These are phyloP conservation scores for Arnoldichthys spilopterus DNA, from an alignment of 2,797 vertebrate species.

Conservation along the genomic window DNA sequence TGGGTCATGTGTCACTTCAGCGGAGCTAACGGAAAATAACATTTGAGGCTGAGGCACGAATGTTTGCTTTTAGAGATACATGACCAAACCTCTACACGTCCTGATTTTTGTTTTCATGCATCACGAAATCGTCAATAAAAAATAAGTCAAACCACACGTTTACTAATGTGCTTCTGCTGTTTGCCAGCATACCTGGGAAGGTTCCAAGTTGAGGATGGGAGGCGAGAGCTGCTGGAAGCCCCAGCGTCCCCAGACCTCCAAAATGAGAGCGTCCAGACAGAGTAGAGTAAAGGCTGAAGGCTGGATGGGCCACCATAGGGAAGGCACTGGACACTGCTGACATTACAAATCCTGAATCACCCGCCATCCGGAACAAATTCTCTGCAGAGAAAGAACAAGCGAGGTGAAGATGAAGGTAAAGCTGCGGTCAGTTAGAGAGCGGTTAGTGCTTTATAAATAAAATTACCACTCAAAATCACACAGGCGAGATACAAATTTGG, in stretches of 20 bases:
- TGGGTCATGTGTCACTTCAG: neutral
- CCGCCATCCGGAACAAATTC: conserved; percentile 78
- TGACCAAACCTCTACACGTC: neutral
- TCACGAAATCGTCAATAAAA: neutral
- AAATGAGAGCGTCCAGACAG: conserved; percentile 85
- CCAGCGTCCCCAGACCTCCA: conserved; percentile 86
- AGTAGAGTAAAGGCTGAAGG: conserved; percentile 83
- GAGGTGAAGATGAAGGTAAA: neutral
- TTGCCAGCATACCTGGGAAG: conserved; percentile 80
- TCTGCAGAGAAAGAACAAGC: conserved; percentile 68
- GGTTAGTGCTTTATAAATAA: no score
- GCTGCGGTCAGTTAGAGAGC: neutral
- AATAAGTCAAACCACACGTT: neutral
- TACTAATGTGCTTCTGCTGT: neutral
- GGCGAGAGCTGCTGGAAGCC: conserved; percentile 82
- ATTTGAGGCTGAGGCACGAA: no score
- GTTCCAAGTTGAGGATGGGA: conserved; percentile 82
- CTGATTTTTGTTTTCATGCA: neutral
- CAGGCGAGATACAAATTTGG: conserved; percentile 17
- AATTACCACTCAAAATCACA: neutral
- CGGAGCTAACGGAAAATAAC: conserved; percentile 4
- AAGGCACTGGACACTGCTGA: conserved; percentile 82
- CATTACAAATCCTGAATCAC: conserved; percentile 80
- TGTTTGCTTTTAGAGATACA: neutral
- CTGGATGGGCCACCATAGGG: conserved; percentile 81